Conservation (phyloP, 2,113 vertebrate species). For the Chamaea fasciata region DNA sequence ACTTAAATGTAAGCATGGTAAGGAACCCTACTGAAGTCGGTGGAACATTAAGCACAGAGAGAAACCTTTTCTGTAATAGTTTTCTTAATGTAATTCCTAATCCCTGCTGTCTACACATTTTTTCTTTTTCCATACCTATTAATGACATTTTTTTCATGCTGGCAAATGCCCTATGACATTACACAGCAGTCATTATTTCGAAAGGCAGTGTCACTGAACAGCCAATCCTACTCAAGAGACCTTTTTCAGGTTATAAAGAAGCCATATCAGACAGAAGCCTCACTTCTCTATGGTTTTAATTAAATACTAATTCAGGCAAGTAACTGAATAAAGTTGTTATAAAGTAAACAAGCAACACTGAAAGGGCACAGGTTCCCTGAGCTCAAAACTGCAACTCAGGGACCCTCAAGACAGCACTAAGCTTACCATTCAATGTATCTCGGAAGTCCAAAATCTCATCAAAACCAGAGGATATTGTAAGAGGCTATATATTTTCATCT, state of each 20-base stretch:
- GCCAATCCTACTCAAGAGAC: neutral
- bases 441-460: neutral
- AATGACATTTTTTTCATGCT: constrained; percentile 11
- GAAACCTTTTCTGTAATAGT: neutral
- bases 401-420: neutral
- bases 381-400: neutral
- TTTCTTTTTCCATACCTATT: neutral
- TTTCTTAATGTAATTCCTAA: constrained; percentile 22
- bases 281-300: neutral
- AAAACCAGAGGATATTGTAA: neutral
- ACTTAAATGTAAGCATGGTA: neutral
- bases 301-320: neutral
- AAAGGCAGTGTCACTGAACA: neutral
- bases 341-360: neutral
- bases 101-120: neutral
- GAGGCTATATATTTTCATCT: neutral
- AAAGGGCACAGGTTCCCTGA: neutral
- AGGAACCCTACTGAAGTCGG: neutral
- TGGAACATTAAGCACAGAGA: neutral
- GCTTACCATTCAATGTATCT: neutral
- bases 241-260: neutral
- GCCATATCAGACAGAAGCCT: neutral
- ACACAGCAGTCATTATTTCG: neutral
- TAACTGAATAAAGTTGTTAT: neutral
- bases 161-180: neutral